A percentile compares a stretch with the other conserved stretches of the same genome.
phyloP scores from a whole-genome alignment of 2,888 invertebrate genomes.

The Dryobota labecula region DNA sequence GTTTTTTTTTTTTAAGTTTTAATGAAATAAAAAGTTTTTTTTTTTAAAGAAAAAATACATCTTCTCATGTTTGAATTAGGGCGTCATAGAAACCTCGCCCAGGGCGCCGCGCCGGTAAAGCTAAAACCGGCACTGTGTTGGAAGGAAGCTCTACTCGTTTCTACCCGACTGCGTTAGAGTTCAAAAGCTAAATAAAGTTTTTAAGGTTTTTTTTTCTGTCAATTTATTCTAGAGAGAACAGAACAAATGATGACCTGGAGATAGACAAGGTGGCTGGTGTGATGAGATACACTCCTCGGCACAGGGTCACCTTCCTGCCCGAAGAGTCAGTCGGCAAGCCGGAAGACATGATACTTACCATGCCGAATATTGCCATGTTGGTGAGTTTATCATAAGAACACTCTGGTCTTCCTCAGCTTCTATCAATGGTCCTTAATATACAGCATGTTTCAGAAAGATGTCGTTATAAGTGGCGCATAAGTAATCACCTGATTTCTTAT shows the following conservation, averaged over 20 bases:
- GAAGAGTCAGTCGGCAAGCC: constrained; percentile 93
- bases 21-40: no score
- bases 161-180: not conserved
- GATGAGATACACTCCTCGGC: constrained; percentile 91
- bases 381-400: constrained; percentile 83
- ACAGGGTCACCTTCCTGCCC: constrained; percentile 90
- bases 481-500: no score
- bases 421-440: not conserved
- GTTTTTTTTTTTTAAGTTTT: no score
- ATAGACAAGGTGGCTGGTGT: constrained; percentile 91
- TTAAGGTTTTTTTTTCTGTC: not conserved
- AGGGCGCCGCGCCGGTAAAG: no score
- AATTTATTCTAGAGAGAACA: constrained; percentile 89
- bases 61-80: no score
- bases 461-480: no score
- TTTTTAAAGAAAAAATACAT: no score
- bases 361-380: constrained; percentile 93
- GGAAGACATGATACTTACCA: constrained; percentile 89
- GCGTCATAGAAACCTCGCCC: no score
- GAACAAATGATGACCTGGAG: constrained; percentile 91
- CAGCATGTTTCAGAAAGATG: not conserved
- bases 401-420: not conserved
- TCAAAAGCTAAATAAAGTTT: no score
- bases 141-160: not conserved
- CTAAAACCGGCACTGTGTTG: no score